Evolutionary conservation across 2,888 invertebrate species (phyloP).

Genomic region (Drosophila mimetica): DNA sequence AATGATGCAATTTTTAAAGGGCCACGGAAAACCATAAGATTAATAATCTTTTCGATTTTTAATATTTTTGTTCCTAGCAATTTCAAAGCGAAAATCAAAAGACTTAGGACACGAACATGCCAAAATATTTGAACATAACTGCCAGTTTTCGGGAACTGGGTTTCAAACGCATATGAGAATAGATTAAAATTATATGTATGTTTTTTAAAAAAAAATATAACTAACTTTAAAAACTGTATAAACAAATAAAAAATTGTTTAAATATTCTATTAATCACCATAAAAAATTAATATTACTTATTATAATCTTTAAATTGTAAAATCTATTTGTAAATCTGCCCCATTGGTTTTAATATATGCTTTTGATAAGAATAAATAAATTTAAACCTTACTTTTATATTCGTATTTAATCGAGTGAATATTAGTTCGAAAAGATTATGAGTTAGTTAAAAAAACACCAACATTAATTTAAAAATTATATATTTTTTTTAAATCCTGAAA

Average conservation of each 20-base stretch:
- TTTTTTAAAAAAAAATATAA: neutral
- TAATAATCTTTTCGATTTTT: constrained; percentile 6
- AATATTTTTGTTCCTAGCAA: neutral
- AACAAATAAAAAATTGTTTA: too few species aligned
- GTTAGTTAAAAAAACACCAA: too few species aligned
- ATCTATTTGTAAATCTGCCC: too few species aligned
- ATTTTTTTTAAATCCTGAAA: too few species aligned
- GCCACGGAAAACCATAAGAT: constrained; percentile 46
- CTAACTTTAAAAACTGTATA: too few species aligned
- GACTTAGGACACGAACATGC: constrained; percentile 47
- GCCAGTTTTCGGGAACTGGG: neutral
- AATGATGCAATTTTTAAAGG: constrained; percentile 70
- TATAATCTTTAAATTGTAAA: too few species aligned
- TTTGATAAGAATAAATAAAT: too few species aligned
- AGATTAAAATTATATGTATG: neutral
- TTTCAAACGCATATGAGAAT: neutral
- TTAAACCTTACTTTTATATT: too few species aligned
- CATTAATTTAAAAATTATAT: too few species aligned
- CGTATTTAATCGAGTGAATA: neutral
- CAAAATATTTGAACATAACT: neutral
- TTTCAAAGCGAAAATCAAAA: constrained; percentile 38
- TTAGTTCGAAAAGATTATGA: neutral
- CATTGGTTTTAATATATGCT: too few species aligned
- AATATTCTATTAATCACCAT: too few species aligned
- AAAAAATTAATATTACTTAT: too few species aligned